These are phyloP conservation scores for Hoplostethus mediterraneus DNA, from an alignment of 2,797 vertebrate genomes.

Conservation along the genomic window DNA sequence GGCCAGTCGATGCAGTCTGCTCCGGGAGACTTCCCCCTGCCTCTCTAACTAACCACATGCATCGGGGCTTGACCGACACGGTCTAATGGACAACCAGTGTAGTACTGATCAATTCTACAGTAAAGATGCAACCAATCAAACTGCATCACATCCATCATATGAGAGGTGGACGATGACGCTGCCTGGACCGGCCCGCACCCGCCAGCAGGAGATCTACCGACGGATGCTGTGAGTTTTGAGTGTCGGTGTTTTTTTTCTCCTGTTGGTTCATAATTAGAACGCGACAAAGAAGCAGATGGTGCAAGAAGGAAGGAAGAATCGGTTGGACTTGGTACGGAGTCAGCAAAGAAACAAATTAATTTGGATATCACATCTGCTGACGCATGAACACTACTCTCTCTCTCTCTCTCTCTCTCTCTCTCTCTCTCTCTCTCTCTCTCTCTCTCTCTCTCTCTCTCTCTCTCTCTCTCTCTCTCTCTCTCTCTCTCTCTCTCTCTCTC, in stretches of 20 bases:
- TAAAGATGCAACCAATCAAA: too few relatives aligned
- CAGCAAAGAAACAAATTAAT: constrained; percentile 18
- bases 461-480: constrained; percentile 2
- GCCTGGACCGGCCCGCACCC: too few relatives aligned
- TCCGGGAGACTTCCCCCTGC: too few relatives aligned
- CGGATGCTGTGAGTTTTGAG: not conserved
- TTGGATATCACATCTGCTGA: constrained; percentile 23
- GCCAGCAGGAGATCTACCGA: too few relatives aligned
- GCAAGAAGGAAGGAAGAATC: not conserved
- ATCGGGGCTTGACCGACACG: too few relatives aligned
- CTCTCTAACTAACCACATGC: too few relatives aligned
- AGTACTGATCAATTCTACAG: too few relatives aligned
- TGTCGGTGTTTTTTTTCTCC: not conserved
- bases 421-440: not conserved
- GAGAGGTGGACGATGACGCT: too few relatives aligned
- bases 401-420: not conserved
- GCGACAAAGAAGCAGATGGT: constrained; percentile 11
- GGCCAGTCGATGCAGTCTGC: too few relatives aligned
- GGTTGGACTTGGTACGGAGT: constrained; percentile 4
- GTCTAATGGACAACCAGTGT: too few relatives aligned
- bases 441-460: not conserved
- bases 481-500: not conserved
- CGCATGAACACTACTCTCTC: not conserved
- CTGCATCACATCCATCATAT: too few relatives aligned
- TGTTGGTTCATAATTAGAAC: constrained; percentile 7